phyloP scores from a whole-genome alignment of 1,140 invertebrate species.

The Spodoptera litura region DNA sequence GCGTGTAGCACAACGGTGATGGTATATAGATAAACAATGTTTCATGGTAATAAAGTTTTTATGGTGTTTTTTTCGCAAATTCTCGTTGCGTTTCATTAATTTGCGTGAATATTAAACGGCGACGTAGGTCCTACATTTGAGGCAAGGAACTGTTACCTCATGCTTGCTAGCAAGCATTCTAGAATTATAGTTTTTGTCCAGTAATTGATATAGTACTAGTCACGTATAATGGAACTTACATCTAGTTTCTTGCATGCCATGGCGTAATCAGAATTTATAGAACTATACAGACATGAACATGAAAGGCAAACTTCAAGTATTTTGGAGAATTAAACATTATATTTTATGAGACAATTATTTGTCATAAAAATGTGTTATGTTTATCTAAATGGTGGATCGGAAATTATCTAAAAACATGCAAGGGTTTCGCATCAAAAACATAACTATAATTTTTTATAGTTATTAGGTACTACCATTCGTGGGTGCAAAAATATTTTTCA shows the following conservation, averaged over 20 bases:
- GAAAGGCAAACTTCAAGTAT: not conserved
- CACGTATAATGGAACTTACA: constrained; percentile 8
- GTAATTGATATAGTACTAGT: constrained; percentile 38
- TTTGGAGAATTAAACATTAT: no score
- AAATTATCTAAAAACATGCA: no score
- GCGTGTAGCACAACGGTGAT: constrained; percentile 55
- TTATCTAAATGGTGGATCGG: no score
- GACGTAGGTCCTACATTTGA: constrained; percentile 18
- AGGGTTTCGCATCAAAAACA: no score
- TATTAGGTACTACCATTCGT: no score
- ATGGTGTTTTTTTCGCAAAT: constrained; percentile 55
- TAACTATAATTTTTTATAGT: no score
- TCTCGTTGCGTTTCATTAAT: constrained; percentile 55
- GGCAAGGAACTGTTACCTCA: constrained; percentile 14
- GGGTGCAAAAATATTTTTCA: no score
- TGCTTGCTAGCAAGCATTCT: not conserved
- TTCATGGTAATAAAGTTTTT: constrained; percentile 55
- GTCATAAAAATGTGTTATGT: no score
- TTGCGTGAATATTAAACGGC: constrained; percentile 37
- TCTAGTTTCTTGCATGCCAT: constrained; percentile 7
- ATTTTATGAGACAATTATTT: no score
- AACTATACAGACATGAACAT: not conserved
- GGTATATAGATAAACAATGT: constrained; percentile 60
- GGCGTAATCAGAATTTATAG: not conserved
- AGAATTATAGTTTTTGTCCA: constrained; percentile 16